phyloP scores from a whole-genome alignment of 2,113 vertebrate species.

The Edolisoma coerulescens region DNA sequence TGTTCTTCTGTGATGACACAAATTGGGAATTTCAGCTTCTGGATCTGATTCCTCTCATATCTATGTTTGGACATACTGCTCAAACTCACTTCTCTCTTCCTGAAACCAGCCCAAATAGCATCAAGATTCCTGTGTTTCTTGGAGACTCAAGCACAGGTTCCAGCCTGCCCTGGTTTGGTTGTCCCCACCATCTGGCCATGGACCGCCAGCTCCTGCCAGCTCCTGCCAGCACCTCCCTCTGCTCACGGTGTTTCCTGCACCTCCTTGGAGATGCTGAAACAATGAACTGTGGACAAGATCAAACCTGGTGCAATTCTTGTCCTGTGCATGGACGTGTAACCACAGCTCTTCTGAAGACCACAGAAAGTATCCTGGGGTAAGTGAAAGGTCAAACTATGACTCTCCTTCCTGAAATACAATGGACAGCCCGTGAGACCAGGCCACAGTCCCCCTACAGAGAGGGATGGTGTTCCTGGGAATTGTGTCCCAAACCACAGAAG shows the following conservation, averaged over 20 bases:
- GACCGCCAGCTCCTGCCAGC: background rate
- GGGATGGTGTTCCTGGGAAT: background rate
- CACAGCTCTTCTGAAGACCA: background rate
- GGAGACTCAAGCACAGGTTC: background rate
- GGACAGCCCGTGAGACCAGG: background rate
- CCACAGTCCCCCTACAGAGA: background rate
- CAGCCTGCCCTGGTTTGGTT: background rate
- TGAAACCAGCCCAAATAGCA: background rate
- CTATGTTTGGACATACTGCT: background rate
- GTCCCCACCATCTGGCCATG: rapidly evolving
- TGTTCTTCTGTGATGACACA: background rate
- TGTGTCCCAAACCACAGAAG: background rate
- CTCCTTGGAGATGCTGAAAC: slow-evolving; percentile 22
- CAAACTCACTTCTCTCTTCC: background rate
- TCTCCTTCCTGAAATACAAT: slow-evolving; percentile 4
- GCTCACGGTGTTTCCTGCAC: background rate
- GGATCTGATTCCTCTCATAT: background rate
- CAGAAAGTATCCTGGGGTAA: background rate
- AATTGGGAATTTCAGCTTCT: background rate
- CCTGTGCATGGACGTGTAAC: background rate
- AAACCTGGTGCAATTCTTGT: background rate
- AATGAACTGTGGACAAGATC: slow-evolving; percentile 24
- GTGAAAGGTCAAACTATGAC: background rate
- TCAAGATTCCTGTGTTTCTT: background rate
- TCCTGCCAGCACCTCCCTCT: background rate